Base-by-base conservation (phyloP, 2,888 invertebrate genomes). In the Siphonodentalium dalli region DNA sequence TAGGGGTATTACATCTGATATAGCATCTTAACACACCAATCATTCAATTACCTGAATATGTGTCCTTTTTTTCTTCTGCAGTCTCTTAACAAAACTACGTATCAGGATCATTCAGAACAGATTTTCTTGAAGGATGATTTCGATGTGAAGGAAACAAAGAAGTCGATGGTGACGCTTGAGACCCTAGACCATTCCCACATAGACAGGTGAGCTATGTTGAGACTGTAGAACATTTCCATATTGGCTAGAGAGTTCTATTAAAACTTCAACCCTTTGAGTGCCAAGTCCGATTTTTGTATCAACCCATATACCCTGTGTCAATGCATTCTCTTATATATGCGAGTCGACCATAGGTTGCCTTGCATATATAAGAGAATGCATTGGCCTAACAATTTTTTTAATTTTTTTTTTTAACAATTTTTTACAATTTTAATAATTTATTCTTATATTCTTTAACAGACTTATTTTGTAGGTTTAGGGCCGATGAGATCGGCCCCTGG, bases 71-170 rank as follows among this genome's bases (percentile, higher is more conserved):
- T 50, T 20, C 20, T 38, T n/a, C 65, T 71, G 38, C 63, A 78
- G 78, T 50, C 63, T 18, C 42, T 78, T n/a, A 77, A 77, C 23
- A 58, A 67, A 38, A 77, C 78, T 24, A 78, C 78, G 23, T 80
- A 80, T 55, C 78, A 78, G 55, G 75, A 72, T 8, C 70, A 72
- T 50, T 61, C 68, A 9, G 68, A 70, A 26, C 74, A 79, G 52
- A 58, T 69, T 15, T 63, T 61, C 11, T 54, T 73, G 18, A 77
- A 73, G 47, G 63, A 70, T 18, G 61, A 71, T 49, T 79, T 67
- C 61, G 60, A 66, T 42, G 75, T 74, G 53, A 64, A 68, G 38
- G 71, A 74, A 55, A 58, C 59, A 4, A 63, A 67, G 28, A 73
- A 71, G 57, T 61, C 73, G 11, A 72, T 79, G 76, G 63, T 78